Evolutionary conservation across 2,113 vertebrate genomes (phyloP).

Genomic region (Podiceps cristatus): DNA sequence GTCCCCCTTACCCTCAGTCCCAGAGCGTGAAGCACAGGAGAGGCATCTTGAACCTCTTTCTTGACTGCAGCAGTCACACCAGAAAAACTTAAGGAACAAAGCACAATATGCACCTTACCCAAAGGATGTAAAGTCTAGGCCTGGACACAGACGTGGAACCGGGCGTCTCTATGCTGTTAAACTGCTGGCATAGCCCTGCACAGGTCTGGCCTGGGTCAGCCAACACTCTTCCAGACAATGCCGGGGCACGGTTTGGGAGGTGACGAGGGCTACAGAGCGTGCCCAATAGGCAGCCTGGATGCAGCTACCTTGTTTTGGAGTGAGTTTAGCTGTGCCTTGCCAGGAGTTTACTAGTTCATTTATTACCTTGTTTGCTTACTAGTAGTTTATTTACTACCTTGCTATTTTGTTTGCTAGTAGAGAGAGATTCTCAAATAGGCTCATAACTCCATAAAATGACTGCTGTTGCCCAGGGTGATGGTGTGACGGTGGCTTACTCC

Average conservation of each 20-base stretch:
- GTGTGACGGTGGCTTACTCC: not conserved
- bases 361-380: not conserved
- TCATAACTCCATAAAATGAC: not conserved
- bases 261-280: not conserved
- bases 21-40: not conserved
- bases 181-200: not conserved
- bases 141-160: not conserved
- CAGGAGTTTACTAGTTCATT: not conserved
- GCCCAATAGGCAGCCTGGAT: not conserved
- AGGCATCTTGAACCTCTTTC: not conserved
- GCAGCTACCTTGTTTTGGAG: not conserved
- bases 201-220: not conserved
- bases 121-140: not conserved
- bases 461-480: not conserved
- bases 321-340: not conserved
- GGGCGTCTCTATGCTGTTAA: not conserved
- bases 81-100: not conserved
- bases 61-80: not conserved
- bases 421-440: not conserved
- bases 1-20: not conserved
- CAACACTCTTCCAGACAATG: accelerated
- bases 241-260: not conserved
- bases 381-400: not conserved
- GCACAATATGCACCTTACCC: not conserved
- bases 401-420: not conserved